These are phyloP conservation scores for Cantharis lateralis DNA, from an alignment of 2,888 invertebrate genomes.

Conservation along the genomic window DNA sequence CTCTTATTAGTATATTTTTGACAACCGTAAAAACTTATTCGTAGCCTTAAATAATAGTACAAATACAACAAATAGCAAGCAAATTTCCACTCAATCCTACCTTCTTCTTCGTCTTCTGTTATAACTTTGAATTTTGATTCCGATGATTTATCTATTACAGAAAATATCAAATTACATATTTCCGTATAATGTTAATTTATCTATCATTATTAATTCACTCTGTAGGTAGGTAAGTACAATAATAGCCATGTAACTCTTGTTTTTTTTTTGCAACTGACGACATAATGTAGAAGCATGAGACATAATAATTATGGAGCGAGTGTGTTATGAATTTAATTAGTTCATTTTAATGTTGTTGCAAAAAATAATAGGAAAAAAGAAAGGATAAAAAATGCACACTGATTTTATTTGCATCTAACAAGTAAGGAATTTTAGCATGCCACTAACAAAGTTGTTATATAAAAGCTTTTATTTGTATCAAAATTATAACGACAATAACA, in stretches of 20 bases:
- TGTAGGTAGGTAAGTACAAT: neutral
- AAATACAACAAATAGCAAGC: neutral
- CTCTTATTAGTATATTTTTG: neutral
- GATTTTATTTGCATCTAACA: neutral
- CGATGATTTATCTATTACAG: slow-evolving; percentile 2
- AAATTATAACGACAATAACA: neutral
- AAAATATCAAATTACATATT: neutral
- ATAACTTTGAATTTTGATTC: slow-evolving; percentile 9
- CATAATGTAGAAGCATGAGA: neutral
- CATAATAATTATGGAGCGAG: too few relatives aligned
- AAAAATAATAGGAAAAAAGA: neutral
- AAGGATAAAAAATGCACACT: neutral
- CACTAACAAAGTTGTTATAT: neutral
- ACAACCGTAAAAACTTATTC: neutral
- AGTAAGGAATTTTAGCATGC: neutral
- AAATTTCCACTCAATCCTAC: slow-evolving; percentile 14
- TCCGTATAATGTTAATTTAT: neutral
- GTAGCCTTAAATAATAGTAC: slow-evolving; percentile 1
- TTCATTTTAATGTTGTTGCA: neutral
- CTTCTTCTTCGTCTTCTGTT: slow-evolving; percentile 18
- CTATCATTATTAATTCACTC: neutral
- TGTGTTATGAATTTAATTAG: too few relatives aligned
- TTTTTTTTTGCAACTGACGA: neutral
- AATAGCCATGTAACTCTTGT: neutral
- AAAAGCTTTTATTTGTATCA: neutral